phyloP scores from a whole-genome alignment of 1,140 invertebrate species.

The Scaptomyza pallida region DNA sequence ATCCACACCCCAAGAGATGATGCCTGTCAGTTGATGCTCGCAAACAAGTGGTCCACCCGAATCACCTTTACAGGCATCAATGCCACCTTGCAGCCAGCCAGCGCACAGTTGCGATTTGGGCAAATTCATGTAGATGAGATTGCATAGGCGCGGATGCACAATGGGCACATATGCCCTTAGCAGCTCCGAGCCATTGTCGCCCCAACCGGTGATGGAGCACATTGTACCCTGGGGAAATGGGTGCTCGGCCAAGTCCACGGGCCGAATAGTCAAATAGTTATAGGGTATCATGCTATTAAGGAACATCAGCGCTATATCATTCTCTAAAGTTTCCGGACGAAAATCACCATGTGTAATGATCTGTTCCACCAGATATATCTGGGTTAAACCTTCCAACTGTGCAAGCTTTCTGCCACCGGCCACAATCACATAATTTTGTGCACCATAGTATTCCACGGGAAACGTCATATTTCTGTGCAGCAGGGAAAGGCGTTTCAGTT shows the following conservation, averaged over 20 bases:
- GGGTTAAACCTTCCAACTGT: background rate
- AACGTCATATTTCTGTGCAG: slow-evolving; percentile 29
- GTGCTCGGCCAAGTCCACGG: slow-evolving; percentile 4
- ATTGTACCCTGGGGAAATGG: slow-evolving; percentile 10
- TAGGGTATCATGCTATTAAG: slow-evolving; percentile 44
- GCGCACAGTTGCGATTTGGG: slow-evolving; percentile 64
- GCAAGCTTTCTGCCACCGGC: slow-evolving; percentile 38
- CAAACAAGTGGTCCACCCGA: slow-evolving; percentile 51
- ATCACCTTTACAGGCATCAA: slow-evolving; percentile 63
- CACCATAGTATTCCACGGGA: background rate
- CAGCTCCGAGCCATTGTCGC: slow-evolving; percentile 28
- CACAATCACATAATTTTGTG: slow-evolving; percentile 41
- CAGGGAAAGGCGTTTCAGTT: background rate
- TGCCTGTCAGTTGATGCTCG: slow-evolving; percentile 82
- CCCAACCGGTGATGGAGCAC: slow-evolving; percentile 61
- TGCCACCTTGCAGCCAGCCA: slow-evolving; percentile 55
- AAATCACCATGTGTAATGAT: slow-evolving; percentile 44
- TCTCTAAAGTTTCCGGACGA: slow-evolving; percentile 32
- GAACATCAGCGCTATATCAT: slow-evolving; percentile 62
- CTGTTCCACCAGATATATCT: slow-evolving; percentile 39
- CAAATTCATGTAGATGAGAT: slow-evolving; percentile 36
- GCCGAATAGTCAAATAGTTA: background rate
- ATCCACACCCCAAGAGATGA: slow-evolving; percentile 84
- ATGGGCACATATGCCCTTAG: slow-evolving; percentile 52
- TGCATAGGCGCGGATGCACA: slow-evolving; percentile 27